These are phyloP conservation scores for Ectemnius cavifrons DNA, from an alignment of 2,888 invertebrate species.

Conservation along the genomic window DNA sequence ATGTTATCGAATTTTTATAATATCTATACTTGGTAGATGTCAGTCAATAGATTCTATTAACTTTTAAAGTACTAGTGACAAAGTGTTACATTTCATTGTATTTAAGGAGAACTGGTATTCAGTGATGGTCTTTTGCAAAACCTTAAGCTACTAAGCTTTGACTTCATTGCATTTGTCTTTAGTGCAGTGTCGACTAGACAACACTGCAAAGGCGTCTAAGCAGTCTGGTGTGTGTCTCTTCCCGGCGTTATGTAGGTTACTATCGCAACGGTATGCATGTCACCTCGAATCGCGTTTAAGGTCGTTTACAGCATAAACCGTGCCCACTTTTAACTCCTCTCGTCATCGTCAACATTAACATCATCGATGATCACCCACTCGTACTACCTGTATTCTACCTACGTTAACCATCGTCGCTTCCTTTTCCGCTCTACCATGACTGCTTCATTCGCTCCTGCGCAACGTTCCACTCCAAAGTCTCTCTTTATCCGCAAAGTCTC, in stretches of 20 bases:
- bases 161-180: too few species aligned
- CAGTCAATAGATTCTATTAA: too few species aligned
- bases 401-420: slow-evolving; percentile 10
- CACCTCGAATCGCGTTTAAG: slow-evolving; percentile 65
- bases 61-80: too few species aligned
- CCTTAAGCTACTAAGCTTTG: too few species aligned
- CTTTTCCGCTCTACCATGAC: too few species aligned
- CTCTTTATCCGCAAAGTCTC: too few species aligned
- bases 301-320: slow-evolving; percentile 68
- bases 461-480: too few species aligned
- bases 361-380: slow-evolving; percentile 23
- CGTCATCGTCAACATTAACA: slow-evolving; percentile 8
- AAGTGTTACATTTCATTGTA: slow-evolving; percentile 4
- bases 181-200: too few species aligned
- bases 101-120: slow-evolving; percentile 8
- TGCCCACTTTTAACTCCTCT: slow-evolving; percentile 58
- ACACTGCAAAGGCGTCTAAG: slow-evolving; percentile 8
- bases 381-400: slow-evolving; percentile 37
- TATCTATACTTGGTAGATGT: too few species aligned
- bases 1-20: too few species aligned
- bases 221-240: slow-evolving; percentile 40
- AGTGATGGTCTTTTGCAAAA: background rate
- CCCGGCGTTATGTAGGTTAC: slow-evolving; percentile 68
- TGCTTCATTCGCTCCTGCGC: too few species aligned
- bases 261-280: slow-evolving; percentile 66